Base-by-base conservation (phyloP, 2,113 vertebrate genomes). In the human region DNA sequence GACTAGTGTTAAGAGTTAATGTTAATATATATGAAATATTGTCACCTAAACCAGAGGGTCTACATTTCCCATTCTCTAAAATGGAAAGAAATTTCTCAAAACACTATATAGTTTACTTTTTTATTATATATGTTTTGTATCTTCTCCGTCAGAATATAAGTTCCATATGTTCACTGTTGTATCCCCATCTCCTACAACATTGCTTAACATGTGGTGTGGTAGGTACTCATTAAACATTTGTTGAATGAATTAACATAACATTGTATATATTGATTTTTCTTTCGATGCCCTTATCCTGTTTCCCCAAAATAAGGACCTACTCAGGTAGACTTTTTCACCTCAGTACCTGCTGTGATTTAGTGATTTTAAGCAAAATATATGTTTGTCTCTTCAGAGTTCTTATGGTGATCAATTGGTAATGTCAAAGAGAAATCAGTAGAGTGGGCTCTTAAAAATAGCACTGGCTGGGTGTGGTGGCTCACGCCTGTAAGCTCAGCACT, bases 391-490 rank as follows among this genome's bases (percentile, higher is more conserved):
- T 96, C 81, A 25, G 61, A 97, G 50, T 76, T 66, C 64, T 88
- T 85, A 90, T 68, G 48, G 57, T 96, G 91, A 97, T 76, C 95
- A 66, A 96, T 91, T 94, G 89, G 76, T 87, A n/a, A 70, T 86
- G 82, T 92, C 92, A 97, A 93, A 93, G 52, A 95, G 40, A 79
- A 94, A 76, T 22, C 61, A 90, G 9, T 90, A 30, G 83, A 89
- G 40, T 90, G 30, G n/a, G 13, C 13, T 88, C 57, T 94, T 92
- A 83, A 96, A 96, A 95, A 83, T 32, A 96, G 75, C 59, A 95
- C 43, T 82, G 30, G 30, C 83, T 2, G 0, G 61, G 27, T 13
- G 12, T 12, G 61, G 12, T 64, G 30, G 61, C 27, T 32, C 27
- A 64, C 0, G 0, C 27, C 27, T 64, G 61, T 64, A 64, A 32